Evolutionary conservation across 2,797 vertebrate species (phyloP).

Genomic region (Micromesistius poutassou): DNA sequence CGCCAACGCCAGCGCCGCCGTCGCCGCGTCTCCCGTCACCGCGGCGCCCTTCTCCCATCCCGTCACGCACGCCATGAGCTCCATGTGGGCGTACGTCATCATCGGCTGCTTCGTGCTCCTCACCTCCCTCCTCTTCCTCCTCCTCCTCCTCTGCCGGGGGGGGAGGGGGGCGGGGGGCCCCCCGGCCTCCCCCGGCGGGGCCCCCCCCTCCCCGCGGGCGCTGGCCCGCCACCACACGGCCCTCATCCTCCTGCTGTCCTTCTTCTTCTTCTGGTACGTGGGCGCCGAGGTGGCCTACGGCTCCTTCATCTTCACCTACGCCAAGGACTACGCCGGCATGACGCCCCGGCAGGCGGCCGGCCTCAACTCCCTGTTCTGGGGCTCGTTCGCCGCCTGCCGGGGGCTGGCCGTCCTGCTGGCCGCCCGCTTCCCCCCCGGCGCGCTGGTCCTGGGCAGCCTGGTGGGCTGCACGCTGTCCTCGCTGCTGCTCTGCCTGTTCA

Average conservation of each 20-base stretch:
- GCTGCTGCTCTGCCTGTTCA: slow-evolving; percentile 77
- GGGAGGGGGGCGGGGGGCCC: slow-evolving; percentile 46
- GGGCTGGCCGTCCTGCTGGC: slow-evolving; percentile 85
- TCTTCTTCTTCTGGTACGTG: slow-evolving; percentile 91
- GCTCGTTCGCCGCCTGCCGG: slow-evolving; percentile 77
- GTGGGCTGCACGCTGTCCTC: slow-evolving; percentile 75
- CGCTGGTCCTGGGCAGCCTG: slow-evolving; percentile 85
- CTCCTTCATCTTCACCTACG: slow-evolving; percentile 87
- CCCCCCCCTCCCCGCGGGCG: slow-evolving; percentile 42
- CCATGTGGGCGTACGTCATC: slow-evolving; percentile 83
- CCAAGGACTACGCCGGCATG: slow-evolving; percentile 73
- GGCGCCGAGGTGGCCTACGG: slow-evolving; percentile 89
- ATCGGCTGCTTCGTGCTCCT: slow-evolving; percentile 80
- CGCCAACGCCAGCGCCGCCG: background rate
- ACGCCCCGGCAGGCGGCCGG: slow-evolving; percentile 72
- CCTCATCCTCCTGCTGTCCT: slow-evolving; percentile 79
- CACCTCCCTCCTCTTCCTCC: slow-evolving; percentile 75
- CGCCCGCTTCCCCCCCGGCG: slow-evolving; percentile 76
- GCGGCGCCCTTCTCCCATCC: background rate
- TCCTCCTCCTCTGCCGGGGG: slow-evolving; percentile 67
- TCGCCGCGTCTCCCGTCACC: rapidly evolving
- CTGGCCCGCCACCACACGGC: slow-evolving; percentile 75
- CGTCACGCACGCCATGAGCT: slow-evolving; percentile 42
- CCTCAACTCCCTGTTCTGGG: slow-evolving; percentile 93
- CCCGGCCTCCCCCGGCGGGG: slow-evolving; percentile 42